Evolutionary conservation across 2,888 invertebrate genomes (phyloP), one percentile per base, ranked within the genome.

Genomic region (Tanytarsus gracilentus): DNA sequence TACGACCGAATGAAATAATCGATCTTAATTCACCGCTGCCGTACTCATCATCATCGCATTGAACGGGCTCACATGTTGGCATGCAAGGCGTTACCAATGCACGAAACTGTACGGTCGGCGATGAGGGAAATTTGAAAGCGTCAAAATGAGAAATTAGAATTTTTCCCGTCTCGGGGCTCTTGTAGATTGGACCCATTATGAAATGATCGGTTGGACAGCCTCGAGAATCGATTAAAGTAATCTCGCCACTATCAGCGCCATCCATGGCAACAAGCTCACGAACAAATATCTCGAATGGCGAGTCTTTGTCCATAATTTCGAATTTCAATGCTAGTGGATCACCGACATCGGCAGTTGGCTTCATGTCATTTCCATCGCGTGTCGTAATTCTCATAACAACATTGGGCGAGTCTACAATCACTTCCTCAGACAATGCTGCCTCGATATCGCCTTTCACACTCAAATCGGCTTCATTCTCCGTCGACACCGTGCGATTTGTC

Each of bases 81-180:
- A 95, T 87, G 73, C 94, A 94, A 0, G 94, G 94, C 3, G 93
- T 93, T 36, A 95, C 93, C 68, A 94, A 74, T n/a, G 94, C 94
- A 64, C 93, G 84, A 84, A 95, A 95, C 72, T 94, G 94, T 1
- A 95, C 94, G 50, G 92, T 87, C 72, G 94, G 93, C 11, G 92
- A 92, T 56, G 92, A 92, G 40, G 94, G 94, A 78, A 95, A 95
- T 74, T 95, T 94, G 81, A 95, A 95, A 39, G 94, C 94, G 73
- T 94, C 94, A 76, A 95, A 94, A 75, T 90, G 87, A 56, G 93
- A 92, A 63, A 92, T 76, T 63, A 94, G 77, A 67, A 88, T 82
- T 81, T 91, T 90, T 75, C 86, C 86, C 63, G 84, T 82, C 66
- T 82, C 78, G 40, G 82, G 79, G 36, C 89, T 87, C 75, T 91